Evolutionary conservation across 92 coral and sea anemone species (phyloP).

Genomic region (Zoanthus sociatus): DNA sequence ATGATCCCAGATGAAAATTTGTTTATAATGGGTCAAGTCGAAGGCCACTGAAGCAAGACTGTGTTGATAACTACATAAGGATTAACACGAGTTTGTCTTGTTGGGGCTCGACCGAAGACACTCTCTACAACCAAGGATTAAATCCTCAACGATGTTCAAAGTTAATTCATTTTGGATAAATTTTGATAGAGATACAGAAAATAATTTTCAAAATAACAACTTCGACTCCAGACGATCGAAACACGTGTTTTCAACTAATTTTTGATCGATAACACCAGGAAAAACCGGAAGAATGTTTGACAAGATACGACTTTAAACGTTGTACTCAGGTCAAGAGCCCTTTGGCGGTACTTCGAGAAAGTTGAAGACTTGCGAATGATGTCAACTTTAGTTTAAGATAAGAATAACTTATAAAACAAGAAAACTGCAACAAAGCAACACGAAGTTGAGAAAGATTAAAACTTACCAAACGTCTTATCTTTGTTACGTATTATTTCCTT

Average conservation of each 20-base stretch:
- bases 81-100: background rate
- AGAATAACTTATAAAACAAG: too few species aligned
- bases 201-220: background rate
- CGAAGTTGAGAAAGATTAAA: too few species aligned
- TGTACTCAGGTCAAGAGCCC: too few species aligned
- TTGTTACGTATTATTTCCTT: too few species aligned
- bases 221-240: background rate
- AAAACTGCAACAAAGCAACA: too few species aligned
- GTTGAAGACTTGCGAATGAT: too few species aligned
- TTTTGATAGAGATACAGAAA: background rate
- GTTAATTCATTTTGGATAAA: background rate
- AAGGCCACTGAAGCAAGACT: background rate
- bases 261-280: background rate
- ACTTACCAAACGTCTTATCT: too few species aligned
- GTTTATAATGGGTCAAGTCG: constrained; percentile 9
- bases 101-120: background rate
- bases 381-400: too few species aligned
- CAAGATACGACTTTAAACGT: too few species aligned
- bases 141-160: background rate
- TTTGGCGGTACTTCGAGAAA: too few species aligned
- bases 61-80: background rate
- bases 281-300: too few species aligned
- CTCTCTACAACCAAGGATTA: background rate
- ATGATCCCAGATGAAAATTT: constrained; percentile 1
- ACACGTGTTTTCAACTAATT: background rate